Evolutionary conservation across 2,797 vertebrate species (phyloP), one percentile per base, ranked within the genome.

Genomic region (Sphenopsis melanotis): DNA sequence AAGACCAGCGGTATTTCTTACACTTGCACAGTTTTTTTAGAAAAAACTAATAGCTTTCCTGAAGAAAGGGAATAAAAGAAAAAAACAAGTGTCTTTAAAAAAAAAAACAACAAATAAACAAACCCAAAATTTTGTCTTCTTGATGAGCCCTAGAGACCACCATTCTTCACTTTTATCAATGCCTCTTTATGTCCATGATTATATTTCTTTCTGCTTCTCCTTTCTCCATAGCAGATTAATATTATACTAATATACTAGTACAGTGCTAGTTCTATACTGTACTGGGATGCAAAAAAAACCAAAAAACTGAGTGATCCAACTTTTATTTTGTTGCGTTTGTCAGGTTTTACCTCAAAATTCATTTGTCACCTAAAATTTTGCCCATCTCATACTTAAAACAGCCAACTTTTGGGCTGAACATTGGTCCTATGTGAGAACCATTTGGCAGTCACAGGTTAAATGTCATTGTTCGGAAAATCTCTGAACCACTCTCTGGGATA

Each of bases 41-140:
- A 70, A 34, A 34, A 93, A 76, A 36, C 3, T 32, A 59, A 44
- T 9, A 39, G 2, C 12, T 80, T 59, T 50, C 10, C 15, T n/a
- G 19, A 79, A 71, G 15, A 89, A 74, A 55, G 0, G 1, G 2
- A 83, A 74, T 46, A 9, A 69, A 60, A 64, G 14, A 21, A 55
- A 39, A 59, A 44, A n/a, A 7, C 10, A 53, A 42, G 2, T 29
- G 2, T 32, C 8, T 16, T 36, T 4, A 2, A 50, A 44, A 59
- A 59, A 2, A 55, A 49, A 57, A 59, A 39, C n/a, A 44, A 6
- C 11, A 55, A 49, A 19, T 6, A 19, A 42, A 23, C 5, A 12
- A 42, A 4, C 4, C 1, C 2, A 39, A 47, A 68, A 10, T 21
- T 52, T 69, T 0, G 0, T 5, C 9, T 19, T 5, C 21, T 74